A percentile compares a stretch with the other conserved stretches of the same genome.
phyloP scores from a whole-genome alignment of 2,888 invertebrate species.

The Ypsolopha scabrella region DNA sequence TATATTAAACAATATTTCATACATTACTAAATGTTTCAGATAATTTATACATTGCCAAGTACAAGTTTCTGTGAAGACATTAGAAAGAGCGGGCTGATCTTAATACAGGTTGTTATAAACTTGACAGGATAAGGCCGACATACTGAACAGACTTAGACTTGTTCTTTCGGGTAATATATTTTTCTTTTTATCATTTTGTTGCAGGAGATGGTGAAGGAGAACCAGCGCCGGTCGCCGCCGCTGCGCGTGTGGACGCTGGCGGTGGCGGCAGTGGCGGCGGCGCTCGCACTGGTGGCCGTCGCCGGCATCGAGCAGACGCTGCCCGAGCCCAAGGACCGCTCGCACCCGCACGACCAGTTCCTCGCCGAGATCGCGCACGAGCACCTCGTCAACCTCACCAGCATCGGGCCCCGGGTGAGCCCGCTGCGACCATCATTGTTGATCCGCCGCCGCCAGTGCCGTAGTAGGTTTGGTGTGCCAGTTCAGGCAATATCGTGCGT shows the following conservation, averaged over 20 bases:
- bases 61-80: too few species aligned
- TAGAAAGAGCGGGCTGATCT: too few species aligned
- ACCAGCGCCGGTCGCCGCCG: conserved; percentile 17
- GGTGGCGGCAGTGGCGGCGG: conserved; percentile 42
- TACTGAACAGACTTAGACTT: too few species aligned
- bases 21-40: too few species aligned
- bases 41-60: too few species aligned
- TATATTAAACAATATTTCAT: too few species aligned
- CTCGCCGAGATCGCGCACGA: conserved; percentile 74
- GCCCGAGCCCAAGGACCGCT: conserved; percentile 57
- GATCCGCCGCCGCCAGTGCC: too few species aligned
- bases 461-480: neutral
- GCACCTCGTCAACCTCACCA: conserved; percentile 73
- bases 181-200: too few species aligned
- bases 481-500: neutral
- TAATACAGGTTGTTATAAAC: too few species aligned
- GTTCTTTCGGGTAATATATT: too few species aligned
- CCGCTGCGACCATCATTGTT: too few species aligned
- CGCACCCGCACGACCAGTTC: conserved; percentile 23
- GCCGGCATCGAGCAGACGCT: conserved; percentile 71
- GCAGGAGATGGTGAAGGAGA: conserved; percentile 29
- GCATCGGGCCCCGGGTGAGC: conserved; percentile 68
- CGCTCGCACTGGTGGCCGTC: conserved; percentile 32
- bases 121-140: too few species aligned
- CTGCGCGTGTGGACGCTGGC: conserved; percentile 43